Percentiles rank a stretch among this genome's conserved stretches.
Conservation (phyloP, 1,140 invertebrate species). For the Octopus sinensis region DNA sequence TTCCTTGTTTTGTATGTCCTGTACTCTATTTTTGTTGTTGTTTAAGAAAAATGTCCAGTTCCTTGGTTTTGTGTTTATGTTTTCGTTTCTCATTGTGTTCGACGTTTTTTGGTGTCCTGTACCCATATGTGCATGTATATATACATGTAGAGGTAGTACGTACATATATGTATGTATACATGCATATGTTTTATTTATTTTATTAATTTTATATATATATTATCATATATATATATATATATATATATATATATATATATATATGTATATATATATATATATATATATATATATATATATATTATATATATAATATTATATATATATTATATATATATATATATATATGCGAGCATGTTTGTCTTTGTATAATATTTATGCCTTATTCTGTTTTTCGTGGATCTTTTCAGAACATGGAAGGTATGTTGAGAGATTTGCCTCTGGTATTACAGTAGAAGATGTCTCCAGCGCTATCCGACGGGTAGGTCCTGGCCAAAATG, state of each 20-base stretch:
- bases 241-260: neutral
- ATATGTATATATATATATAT: neutral
- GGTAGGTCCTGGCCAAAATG: conserved; percentile 29
- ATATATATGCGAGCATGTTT: neutral
- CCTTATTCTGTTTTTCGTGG: neutral
- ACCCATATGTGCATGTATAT: too few species aligned
- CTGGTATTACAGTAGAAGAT: conserved; percentile 51
- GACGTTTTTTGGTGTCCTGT: neutral
- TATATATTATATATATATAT: conserved; percentile 5
- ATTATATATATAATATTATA: neutral
- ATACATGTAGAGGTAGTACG: too few species aligned
- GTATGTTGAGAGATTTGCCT: conserved; percentile 49
- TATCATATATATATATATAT: neutral
- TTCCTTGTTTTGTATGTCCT: too few species aligned
- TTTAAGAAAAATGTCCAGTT: too few species aligned
- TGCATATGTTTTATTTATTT: neutral
- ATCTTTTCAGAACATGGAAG: conserved; percentile 43
- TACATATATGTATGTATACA: neutral
- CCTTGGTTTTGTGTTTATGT: too few species aligned
- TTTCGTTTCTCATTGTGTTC: too few species aligned
- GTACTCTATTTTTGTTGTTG: too few species aligned
- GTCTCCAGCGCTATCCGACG: conserved; percentile 49
- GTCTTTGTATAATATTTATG: too few species aligned
- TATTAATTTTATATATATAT: neutral
- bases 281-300: neutral